Evolutionary conservation across 2,797 vertebrate species (phyloP).

Genomic region (Bucorvus abyssinicus): DNA sequence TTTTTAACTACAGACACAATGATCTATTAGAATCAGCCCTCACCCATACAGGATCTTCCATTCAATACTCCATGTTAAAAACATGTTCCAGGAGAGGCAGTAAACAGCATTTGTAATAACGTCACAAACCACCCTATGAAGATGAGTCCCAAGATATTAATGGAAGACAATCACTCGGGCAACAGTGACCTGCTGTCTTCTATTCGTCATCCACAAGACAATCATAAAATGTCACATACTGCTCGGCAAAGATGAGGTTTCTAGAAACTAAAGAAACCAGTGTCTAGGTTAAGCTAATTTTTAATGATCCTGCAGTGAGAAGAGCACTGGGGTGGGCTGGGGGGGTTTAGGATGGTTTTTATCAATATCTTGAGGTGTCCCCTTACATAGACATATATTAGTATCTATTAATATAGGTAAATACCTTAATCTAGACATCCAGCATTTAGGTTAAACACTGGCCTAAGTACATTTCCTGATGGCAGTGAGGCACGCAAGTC

Average conservation of each 20-base stretch:
- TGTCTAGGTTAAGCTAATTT: background rate
- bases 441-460: background rate
- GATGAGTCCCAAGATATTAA: background rate
- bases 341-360: background rate
- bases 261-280: background rate
- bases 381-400: too few species aligned
- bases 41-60: background rate
- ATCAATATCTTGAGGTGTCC: background rate
- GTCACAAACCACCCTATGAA: background rate
- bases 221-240: background rate
- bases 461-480: background rate
- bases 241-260: background rate
- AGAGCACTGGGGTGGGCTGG: rapidly evolving
- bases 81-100: background rate
- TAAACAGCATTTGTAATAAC: background rate
- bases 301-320: background rate
- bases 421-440: background rate
- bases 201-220: background rate
- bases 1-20: background rate
- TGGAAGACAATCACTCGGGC: background rate
- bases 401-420: background rate
- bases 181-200: background rate
- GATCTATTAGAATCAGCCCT: background rate
- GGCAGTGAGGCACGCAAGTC: background rate
- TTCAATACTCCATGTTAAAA: background rate